These are phyloP conservation scores for Pantherophis alleghaniensis DNA, from an alignment of 2,797 vertebrate genomes.

Conservation along the genomic window DNA sequence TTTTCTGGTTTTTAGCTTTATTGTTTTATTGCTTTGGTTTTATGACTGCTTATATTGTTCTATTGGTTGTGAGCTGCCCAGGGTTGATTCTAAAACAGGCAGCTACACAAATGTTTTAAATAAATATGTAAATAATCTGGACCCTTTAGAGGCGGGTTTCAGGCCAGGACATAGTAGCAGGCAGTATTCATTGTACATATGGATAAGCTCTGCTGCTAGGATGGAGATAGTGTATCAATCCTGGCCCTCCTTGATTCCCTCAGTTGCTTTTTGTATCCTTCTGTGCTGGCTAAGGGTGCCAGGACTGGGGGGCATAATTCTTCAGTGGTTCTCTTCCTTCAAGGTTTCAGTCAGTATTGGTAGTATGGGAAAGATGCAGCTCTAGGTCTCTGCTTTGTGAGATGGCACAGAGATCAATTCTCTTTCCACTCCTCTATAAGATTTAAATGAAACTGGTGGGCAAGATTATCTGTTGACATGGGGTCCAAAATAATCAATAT, in stretches of 20 bases:
- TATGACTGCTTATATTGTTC: not conserved
- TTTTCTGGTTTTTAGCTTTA: not conserved
- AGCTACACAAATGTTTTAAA: not conserved
- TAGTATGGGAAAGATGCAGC: not conserved
- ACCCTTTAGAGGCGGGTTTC: not conserved
- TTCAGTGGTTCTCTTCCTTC: not conserved
- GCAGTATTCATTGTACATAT: not conserved
- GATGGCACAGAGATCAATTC: not conserved
- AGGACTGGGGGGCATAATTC: not conserved
- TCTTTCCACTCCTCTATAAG: not conserved
- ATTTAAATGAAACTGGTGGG: not conserved
- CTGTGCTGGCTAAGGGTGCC: not conserved
- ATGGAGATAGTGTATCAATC: not conserved
- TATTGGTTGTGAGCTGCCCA: not conserved
- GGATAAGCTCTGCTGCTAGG: not conserved
- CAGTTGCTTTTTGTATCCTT: not conserved
- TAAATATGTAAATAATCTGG: not conserved
- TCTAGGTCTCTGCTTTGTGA: not conserved
- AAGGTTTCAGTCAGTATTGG: not conserved
- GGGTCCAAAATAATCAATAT: not conserved
- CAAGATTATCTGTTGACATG: not conserved
- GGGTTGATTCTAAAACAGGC: not conserved
- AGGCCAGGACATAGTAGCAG: not conserved
- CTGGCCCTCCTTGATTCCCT: not conserved
- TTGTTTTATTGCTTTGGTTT: not conserved